phyloP scores from a whole-genome alignment of 2,797 vertebrate genomes.

The Scolopax rusticola region DNA sequence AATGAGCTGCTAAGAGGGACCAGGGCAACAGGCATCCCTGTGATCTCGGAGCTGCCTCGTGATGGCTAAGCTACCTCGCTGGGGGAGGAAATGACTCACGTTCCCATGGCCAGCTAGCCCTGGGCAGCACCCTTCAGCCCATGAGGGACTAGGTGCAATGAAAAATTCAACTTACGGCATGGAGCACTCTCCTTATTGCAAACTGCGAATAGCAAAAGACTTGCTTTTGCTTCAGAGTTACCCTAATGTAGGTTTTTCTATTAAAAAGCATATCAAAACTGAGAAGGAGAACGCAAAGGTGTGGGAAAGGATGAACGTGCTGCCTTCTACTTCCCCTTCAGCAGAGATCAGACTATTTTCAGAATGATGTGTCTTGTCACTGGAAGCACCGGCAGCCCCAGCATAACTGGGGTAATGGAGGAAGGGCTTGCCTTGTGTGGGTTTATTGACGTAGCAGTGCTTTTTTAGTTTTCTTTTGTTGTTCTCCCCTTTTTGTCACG shows the following conservation, averaged over 20 bases:
- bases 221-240: neutral
- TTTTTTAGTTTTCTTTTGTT: neutral
- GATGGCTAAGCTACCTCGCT: slow-evolving; percentile 13
- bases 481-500: neutral
- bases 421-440: neutral
- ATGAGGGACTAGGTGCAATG: neutral
- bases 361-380: neutral
- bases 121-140: neutral
- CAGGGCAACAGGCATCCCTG: neutral
- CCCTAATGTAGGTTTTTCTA: neutral
- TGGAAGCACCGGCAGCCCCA: neutral
- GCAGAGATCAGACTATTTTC: neutral
- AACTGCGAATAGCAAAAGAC: neutral
- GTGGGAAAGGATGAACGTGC: neutral
- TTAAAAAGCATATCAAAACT: neutral
- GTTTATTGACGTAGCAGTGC: neutral
- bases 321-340: slow-evolving; percentile 29
- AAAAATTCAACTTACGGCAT: neutral
- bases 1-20: neutral
- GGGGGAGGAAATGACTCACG: slow-evolving; percentile 54
- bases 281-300: neutral
- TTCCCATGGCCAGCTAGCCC: neutral
- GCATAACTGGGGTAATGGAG: neutral
- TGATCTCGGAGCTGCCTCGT: neutral
- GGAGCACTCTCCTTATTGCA: neutral